phyloP scores from a whole-genome alignment of 2,888 invertebrate genomes.

The Drosophila neonasuta region DNA sequence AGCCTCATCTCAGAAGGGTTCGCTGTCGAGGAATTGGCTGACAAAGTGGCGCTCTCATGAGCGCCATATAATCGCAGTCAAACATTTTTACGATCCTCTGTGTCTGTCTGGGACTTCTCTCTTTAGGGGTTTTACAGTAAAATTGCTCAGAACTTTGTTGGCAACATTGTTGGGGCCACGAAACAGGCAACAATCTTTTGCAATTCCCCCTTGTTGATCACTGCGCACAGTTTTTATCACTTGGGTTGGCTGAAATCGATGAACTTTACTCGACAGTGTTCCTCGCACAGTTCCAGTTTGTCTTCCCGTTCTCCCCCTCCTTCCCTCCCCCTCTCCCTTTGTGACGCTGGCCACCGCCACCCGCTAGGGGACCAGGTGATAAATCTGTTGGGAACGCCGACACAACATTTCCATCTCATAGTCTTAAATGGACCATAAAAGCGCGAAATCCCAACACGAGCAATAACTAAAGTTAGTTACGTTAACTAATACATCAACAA shows the following conservation, averaged over 20 bases:
- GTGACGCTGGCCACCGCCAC: conserved; percentile 15
- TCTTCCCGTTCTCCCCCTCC: not conserved
- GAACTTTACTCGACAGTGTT: conserved; percentile 66
- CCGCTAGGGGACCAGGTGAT: conserved; percentile 65
- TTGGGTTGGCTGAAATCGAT: conserved; percentile 74
- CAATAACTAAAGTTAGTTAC: conserved; percentile 79
- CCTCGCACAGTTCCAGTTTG: not conserved
- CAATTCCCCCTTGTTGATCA: conserved; percentile 56
- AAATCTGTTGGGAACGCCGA: conserved; percentile 77
- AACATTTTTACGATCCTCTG: conserved; percentile 76
- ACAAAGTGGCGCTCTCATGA: conserved; percentile 77
- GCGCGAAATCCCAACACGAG: conserved; percentile 74
- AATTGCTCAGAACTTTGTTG: conserved; percentile 44
- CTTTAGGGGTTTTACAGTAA: conserved; percentile 50
- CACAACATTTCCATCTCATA: conserved; percentile 77
- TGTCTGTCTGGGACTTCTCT: conserved; percentile 8
- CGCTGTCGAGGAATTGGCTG: conserved; percentile 21
- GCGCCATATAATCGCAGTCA: conserved; percentile 79
- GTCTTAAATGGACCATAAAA: conserved; percentile 78
- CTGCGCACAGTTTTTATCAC: conserved; percentile 70
- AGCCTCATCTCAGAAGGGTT: conserved; percentile 3
- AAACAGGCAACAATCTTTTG: conserved; percentile 30
- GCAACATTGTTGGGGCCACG: conserved; percentile 66
- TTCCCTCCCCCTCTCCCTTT: not conserved
- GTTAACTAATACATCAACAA: conserved; percentile 75